These are phyloP conservation scores for Campoplex capitator DNA, from an alignment of 2,888 invertebrate species.

Conservation along the genomic window DNA sequence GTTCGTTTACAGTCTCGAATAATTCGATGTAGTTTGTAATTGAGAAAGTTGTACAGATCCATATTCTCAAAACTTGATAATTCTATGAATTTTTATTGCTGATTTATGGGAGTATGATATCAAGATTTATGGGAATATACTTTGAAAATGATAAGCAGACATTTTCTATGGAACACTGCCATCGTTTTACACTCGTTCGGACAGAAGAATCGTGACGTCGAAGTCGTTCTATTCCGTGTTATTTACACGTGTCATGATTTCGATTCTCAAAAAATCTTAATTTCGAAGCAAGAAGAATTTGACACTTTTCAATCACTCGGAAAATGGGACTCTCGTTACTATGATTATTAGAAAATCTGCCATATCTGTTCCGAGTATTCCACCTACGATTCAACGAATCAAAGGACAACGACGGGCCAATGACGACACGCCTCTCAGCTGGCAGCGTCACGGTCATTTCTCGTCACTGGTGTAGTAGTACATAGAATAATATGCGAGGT, in stretches of 20 bases:
- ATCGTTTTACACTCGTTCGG: background rate
- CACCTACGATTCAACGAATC: constrained; percentile 69
- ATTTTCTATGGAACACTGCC: background rate
- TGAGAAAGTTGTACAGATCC: background rate
- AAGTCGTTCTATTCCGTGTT: too few relatives aligned
- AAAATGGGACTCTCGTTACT: background rate
- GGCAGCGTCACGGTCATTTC: constrained; percentile 53
- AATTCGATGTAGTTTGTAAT: constrained; percentile 28
- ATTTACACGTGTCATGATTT: background rate
- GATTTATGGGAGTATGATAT: background rate
- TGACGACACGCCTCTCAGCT: constrained; percentile 64
- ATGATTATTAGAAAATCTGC: background rate
- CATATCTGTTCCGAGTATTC: constrained; percentile 37
- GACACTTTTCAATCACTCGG: background rate
- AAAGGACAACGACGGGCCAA: constrained; percentile 65
- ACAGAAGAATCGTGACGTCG: background rate
- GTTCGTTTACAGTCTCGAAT: constrained; percentile 20
- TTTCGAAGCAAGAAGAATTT: background rate
- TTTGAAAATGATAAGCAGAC: background rate
- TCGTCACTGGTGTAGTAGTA: constrained; percentile 27
- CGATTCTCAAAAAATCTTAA: background rate
- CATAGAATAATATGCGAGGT: constrained; percentile 28
- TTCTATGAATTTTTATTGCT: background rate
- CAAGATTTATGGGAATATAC: background rate
- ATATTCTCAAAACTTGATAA: background rate